Evolutionary conservation across 2,888 invertebrate species (phyloP), one percentile per base, ranked within the genome.

Genomic region (Hirtodrosophila trivittata): DNA sequence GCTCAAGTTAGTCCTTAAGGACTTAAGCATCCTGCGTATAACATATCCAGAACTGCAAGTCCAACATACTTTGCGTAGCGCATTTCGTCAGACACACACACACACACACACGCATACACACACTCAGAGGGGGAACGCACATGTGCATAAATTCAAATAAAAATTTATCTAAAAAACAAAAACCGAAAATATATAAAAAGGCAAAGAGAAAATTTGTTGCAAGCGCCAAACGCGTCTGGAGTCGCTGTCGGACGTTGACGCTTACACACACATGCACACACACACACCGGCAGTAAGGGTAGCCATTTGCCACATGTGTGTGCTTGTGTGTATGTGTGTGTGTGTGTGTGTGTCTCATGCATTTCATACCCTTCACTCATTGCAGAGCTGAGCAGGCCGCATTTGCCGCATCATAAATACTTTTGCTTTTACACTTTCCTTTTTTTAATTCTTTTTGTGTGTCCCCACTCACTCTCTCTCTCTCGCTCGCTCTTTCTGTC

Each of bases 351-450:
- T 51, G 39, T 49, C 47, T 45, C 38, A 38, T 62, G 70, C 74
- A 74, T 66, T 56, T 58, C 51, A 75, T 47, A 13, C 43, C 26
- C 54, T 35, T 62, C 42, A 32, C 50, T 38, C 43, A 41, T 25
- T 50, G 49, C 33, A 68, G 47, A 62, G 51, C 69, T 65, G 55
- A 68, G 58, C 66, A 58, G 63, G 75, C 77, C 81, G 82, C 78
- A 77, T 63, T 58, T 58, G 75, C 77, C 81, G 82, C 78, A 77
- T 63, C 60, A 69, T 75, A 85, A 85, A 80, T 85, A 82, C 86
- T 83, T 83, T 86, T 86, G 86, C 86, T 86, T 78, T 84, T 78
- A 77, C 85, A 78, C 85, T 78, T 78, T 78, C 82, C 81, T 80
- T 78, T 82, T 81, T 80, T 21, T 21, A 21, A 3, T 21, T 21